These are phyloP conservation scores for Drosophila peninsularis DNA, from an alignment of 2,888 invertebrate genomes.

Conservation along the genomic window DNA sequence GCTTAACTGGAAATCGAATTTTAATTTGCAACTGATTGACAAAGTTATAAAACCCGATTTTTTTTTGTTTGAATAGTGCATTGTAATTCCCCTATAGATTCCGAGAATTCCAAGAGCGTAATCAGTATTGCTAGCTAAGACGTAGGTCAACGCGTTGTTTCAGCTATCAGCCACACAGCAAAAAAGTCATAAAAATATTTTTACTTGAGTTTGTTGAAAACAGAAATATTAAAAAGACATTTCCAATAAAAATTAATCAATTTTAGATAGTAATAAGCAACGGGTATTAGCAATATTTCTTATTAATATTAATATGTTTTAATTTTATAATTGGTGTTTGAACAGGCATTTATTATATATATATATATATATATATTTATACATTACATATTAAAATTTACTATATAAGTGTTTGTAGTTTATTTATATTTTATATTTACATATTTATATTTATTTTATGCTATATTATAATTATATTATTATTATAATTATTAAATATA, in stretches of 20 bases:
- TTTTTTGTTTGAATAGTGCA: neutral
- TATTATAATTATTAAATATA: no score
- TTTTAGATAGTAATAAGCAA: neutral
- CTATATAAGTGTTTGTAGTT: no score
- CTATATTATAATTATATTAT: no score
- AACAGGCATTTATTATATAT: neutral
- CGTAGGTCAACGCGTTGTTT: neutral
- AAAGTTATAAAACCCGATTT: neutral
- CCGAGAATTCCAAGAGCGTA: neutral
- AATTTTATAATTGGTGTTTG: neutral
- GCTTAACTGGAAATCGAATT: slow-evolving; percentile 7
- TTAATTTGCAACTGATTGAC: slow-evolving; percentile 2
- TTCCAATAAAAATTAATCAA: slow-evolving; percentile 3
- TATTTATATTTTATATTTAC: no score
- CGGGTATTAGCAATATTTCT: neutral
- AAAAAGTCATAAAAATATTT: slow-evolving; percentile 5
- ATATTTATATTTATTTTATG: no score
- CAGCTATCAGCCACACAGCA: neutral
- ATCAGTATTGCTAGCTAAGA: neutral
- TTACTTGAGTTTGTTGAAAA: neutral
- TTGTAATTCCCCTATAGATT: neutral
- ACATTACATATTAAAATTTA: no score
- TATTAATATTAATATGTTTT: neutral
- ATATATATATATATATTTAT: neutral
- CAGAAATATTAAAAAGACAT: neutral